These are phyloP conservation scores for Polyergus mexicanus DNA, from an alignment of 1,140 invertebrate genomes.

Conservation along the genomic window DNA sequence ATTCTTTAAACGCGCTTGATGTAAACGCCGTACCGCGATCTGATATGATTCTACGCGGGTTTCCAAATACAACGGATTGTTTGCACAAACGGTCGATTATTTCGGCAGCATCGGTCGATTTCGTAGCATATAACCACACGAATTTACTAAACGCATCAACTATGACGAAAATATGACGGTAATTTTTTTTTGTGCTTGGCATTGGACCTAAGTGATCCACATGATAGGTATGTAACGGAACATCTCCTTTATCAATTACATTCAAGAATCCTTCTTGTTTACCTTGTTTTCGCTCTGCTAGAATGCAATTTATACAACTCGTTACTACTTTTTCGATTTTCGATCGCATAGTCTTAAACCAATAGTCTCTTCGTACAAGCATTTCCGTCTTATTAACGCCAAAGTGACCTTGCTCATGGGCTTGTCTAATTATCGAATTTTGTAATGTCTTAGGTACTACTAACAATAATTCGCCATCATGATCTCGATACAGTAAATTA, in stretches of 20 bases:
- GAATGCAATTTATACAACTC: constrained; percentile 32
- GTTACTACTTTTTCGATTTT: neutral
- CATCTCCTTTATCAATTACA: neutral
- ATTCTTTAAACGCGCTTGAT: too few relatives aligned
- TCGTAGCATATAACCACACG: too few relatives aligned
- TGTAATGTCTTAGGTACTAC: constrained; percentile 16
- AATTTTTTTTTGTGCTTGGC: constrained; percentile 61
- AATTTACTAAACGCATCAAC: neutral
- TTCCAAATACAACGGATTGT: constrained; percentile 1
- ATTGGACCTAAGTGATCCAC: neutral
- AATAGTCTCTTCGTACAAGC: too few relatives aligned
- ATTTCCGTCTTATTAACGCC: neutral
- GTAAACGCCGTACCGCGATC: neutral
- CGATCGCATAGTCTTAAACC: too few relatives aligned
- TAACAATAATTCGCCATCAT: constrained; percentile 10
- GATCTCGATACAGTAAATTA: neutral
- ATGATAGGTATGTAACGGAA: neutral
- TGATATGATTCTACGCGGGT: constrained; percentile 12
- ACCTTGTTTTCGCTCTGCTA: constrained; percentile 26
- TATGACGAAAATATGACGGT: constrained; percentile 21
- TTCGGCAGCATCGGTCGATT: neutral
- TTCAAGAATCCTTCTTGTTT: neutral
- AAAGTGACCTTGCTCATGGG: constrained; percentile 1
- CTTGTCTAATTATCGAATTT: neutral
- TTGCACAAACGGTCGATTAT: neutral